Evolutionary conservation across 2,113 vertebrate genomes (phyloP), one percentile per base, ranked within the genome.

Genomic region (Terrapene triunguis): DNA sequence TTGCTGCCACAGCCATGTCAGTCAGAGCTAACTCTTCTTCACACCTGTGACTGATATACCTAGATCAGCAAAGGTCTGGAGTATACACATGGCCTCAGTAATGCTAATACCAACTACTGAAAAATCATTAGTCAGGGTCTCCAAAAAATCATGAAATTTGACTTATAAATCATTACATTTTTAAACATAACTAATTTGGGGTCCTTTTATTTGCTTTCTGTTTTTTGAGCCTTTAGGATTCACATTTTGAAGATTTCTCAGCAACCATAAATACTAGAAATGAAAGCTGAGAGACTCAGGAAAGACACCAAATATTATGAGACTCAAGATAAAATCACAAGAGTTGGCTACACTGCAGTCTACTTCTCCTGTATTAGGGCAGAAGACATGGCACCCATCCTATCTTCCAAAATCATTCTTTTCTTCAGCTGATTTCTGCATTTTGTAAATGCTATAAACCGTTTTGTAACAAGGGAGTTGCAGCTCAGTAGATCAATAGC

Each of bases 301-400:
- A 80, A 27, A 88, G 65, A n/a, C 29, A 32, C 48, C 5, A 0
- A 2, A 76, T 4, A 16, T 78, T 87, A 3, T 2, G 0, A 65
- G 87, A 29, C 3, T 7, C 57, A 1, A 57, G 0, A 0, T 2
- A 55, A 9, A 44, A 17, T 29, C 8, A 50, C 27, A 50, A 35
- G 29, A 10, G 6, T 48, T 32, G 29, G 27, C 47, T 47, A 5
- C 9, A 17, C 24, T 78, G 25, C 42, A 7, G 42, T 47, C 24
- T 27, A 27, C 74, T 44, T 44, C 22, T 44, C 72, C 42, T 38
- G 38, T 38, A 24, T 22, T 74, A 38, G 22, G 22, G 38, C 38
- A 24, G 22, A n/a, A 42, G 69, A 27, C 38, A 27, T 24, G 42
- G 44, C 65, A 42, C 10, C 69, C n/a, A 74, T 42, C 69, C 32